Percentiles rank a stretch among this genome's conserved stretches.
Evolutionary conservation across 2,888 invertebrate genomes (phyloP).

Genomic region (Thumatha senex): DNA sequence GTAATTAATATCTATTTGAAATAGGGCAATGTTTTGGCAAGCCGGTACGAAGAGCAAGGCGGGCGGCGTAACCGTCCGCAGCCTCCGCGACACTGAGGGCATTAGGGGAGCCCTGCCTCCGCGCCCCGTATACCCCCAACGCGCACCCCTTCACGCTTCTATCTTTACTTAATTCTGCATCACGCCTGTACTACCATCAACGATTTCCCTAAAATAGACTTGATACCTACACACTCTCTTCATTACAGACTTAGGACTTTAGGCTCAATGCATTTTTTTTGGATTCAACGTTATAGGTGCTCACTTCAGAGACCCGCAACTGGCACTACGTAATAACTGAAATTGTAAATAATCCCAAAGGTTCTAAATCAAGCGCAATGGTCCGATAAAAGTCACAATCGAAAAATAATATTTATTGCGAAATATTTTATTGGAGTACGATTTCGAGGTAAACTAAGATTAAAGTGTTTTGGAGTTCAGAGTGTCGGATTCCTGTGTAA

Average conservation of each 20-base stretch:
- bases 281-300: not conserved
- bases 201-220: slow-evolving; percentile 62
- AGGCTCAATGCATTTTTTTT: not conserved
- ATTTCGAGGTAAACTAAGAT: too few relatives aligned
- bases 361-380: too few relatives aligned
- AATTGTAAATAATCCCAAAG: too few relatives aligned
- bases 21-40: slow-evolving; percentile 58
- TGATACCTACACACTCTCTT: slow-evolving; percentile 39
- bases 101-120: slow-evolving; percentile 40
- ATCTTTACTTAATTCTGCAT: slow-evolving; percentile 74
- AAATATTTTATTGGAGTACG: slow-evolving; percentile 46
- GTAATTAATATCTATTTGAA: slow-evolving; percentile 37
- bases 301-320: not conserved
- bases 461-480: too few relatives aligned
- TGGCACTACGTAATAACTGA: slow-evolving; percentile 4
- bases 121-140: slow-evolving; percentile 38
- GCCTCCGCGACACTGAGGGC: slow-evolving; percentile 81
- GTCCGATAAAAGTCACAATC: too few relatives aligned
- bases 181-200: slow-evolving; percentile 63
- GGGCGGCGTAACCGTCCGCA: slow-evolving; percentile 71
- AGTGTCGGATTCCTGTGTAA: too few relatives aligned
- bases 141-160: slow-evolving; percentile 55
- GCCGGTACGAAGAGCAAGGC: slow-evolving; percentile 55
- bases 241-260: slow-evolving; percentile 37
- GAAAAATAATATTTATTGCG: slow-evolving; percentile 43